Percentiles rank a stretch among this genome's conserved stretches.
Evolutionary conservation across 2,113 vertebrate genomes (phyloP).

Genomic region (Pelobates fuscus): DNA sequence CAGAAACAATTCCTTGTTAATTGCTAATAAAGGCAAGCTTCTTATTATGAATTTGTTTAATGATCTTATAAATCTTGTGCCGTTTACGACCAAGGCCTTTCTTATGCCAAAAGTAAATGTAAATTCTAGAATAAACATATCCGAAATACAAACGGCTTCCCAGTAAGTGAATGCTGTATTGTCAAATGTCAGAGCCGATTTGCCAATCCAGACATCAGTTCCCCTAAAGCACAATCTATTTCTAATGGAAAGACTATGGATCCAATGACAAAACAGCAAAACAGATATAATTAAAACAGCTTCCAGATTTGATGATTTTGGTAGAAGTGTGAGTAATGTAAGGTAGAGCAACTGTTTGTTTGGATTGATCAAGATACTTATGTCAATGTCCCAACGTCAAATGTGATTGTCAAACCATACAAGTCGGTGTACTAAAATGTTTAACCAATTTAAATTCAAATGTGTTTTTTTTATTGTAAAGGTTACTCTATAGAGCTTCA

Average conservation of each 20-base stretch:
- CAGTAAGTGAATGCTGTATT: conserved; percentile 10
- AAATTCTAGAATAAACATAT: conserved; percentile 26
- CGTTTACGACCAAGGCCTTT: conserved; percentile 25
- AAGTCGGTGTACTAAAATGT: no score
- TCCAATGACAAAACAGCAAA: neutral
- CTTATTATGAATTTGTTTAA: conserved; percentile 13
- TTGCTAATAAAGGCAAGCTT: conserved; percentile 6
- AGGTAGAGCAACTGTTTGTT: neutral
- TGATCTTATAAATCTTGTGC: neutral
- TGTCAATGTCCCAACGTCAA: no score
- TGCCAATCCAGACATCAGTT: conserved; percentile 4
- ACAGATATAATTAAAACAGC: conserved; percentile 15
- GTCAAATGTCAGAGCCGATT: conserved; percentile 30
- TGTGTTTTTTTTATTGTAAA: no score
- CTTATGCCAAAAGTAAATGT: conserved; percentile 2
- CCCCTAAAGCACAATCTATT: conserved; percentile 27
- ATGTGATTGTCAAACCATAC: no score
- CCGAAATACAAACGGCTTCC: neutral
- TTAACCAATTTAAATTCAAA: no score
- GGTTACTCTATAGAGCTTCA: no score
- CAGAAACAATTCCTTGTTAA: conserved; percentile 26
- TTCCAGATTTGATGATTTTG: neutral
- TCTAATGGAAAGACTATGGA: conserved; percentile 10
- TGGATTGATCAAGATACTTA: neutral
- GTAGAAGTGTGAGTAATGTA: neutral